These are phyloP conservation scores for Callaeas wilsoni DNA, from an alignment of 2,113 vertebrate species.

Conservation along the genomic window DNA sequence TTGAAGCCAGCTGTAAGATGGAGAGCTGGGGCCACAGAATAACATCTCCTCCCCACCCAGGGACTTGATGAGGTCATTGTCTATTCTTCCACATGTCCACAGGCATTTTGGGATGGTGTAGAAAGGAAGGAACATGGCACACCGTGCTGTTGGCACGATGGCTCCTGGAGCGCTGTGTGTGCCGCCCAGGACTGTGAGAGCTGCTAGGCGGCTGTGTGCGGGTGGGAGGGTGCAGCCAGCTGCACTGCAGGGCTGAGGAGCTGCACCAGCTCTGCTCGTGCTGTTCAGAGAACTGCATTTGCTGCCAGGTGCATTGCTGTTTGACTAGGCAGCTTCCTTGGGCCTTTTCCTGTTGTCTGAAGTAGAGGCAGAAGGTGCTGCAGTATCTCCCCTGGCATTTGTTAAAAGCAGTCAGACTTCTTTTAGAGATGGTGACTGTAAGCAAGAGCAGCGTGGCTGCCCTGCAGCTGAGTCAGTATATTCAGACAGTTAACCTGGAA, in stretches of 20 bases:
- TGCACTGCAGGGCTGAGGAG: not conserved
- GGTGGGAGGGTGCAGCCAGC: not conserved
- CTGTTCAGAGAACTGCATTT: not conserved
- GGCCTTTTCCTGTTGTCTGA: not conserved
- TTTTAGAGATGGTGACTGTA: not conserved
- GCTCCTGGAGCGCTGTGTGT: rapidly evolving
- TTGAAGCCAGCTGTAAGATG: not conserved
- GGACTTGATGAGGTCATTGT: too few relatives aligned
- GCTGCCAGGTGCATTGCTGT: rapidly evolving
- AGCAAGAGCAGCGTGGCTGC: not conserved
- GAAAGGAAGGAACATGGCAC: not conserved
- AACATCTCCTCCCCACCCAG: rapidly evolving
- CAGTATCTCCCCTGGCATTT: rapidly evolving
- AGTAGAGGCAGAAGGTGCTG: not conserved
- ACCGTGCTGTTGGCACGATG: rapidly evolving
- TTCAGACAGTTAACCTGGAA: not conserved
- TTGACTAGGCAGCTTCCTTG: not conserved
- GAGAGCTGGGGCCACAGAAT: not conserved
- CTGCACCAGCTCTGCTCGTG: not conserved
- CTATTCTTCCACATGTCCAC: rapidly evolving
- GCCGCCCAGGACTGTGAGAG: rapidly evolving
- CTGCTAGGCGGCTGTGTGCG: rapidly evolving
- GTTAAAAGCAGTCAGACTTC: not conserved
- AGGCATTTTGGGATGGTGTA: not conserved
- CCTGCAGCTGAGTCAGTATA: not conserved